Percentiles rank a stretch among this genome's conserved stretches.
Evolutionary conservation across 1,140 invertebrate species (phyloP).

Genomic region (Tyrophagus putrescentiae): DNA sequence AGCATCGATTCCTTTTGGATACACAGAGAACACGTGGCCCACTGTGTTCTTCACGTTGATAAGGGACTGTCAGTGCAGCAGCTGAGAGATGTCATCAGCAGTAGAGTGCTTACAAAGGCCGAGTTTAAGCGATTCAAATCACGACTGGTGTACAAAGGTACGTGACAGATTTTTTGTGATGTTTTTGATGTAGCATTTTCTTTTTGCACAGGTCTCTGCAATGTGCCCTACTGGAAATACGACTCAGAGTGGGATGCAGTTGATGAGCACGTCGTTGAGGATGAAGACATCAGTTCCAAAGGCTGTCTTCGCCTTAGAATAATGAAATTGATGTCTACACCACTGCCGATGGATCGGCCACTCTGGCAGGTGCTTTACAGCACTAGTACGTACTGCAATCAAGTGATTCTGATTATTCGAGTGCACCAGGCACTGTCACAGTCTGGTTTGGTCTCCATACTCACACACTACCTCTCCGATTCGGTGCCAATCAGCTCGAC

Average conservation of each 20-base stretch:
- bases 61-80: slow-evolving; percentile 20
- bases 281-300: slow-evolving; percentile 27
- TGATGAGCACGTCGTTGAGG: slow-evolving; percentile 40
- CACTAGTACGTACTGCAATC: slow-evolving; percentile 24
- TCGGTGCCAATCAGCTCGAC: slow-evolving; percentile 28
- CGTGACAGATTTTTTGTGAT: not conserved
- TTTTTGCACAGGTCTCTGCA: slow-evolving; percentile 4
- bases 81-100: slow-evolving; percentile 19
- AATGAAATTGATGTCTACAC: slow-evolving; percentile 32
- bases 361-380: slow-evolving; percentile 40
- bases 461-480: slow-evolving; percentile 21
- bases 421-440: slow-evolving; percentile 39
- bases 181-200: not conserved
- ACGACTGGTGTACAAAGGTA: slow-evolving; percentile 16
- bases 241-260: slow-evolving; percentile 31
- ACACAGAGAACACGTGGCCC: not conserved
- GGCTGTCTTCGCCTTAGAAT: not conserved
- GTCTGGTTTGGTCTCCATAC: slow-evolving; percentile 16
- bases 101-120: slow-evolving; percentile 14
- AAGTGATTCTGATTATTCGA: slow-evolving; percentile 40
- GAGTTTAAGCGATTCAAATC: slow-evolving; percentile 20
- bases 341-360: slow-evolving; percentile 35
- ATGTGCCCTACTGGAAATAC: slow-evolving; percentile 14
- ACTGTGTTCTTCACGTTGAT: slow-evolving; percentile 17
- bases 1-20: slow-evolving; percentile 22